These are phyloP conservation scores for Pitta sordida DNA, from an alignment of 2,113 vertebrate species.

Conservation along the genomic window DNA sequence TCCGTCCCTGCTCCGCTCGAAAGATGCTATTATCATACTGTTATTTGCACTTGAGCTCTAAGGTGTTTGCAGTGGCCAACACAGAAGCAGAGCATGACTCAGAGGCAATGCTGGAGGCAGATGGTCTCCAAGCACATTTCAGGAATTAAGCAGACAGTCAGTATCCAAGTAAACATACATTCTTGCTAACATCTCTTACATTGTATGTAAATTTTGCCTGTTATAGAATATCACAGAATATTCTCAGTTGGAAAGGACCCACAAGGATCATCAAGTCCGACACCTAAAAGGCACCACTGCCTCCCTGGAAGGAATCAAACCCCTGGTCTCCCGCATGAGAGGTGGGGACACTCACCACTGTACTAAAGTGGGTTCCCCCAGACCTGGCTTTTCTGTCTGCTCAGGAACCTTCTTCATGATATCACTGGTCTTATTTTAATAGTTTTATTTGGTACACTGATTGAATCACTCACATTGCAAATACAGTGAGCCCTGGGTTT, in stretches of 20 bases:
- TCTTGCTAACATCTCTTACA: neutral
- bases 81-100: conserved; percentile 3
- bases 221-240: no score
- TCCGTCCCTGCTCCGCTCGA: no score
- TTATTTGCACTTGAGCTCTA: conserved; percentile 22
- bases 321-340: no score
- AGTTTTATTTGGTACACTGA: rapidly evolving
- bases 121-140: neutral
- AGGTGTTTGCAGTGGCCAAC: conserved; percentile 25
- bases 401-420: neutral
- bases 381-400: neutral
- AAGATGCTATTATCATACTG: conserved; percentile 36
- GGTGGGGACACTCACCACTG: no score
- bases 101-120: neutral
- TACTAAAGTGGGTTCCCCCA: no score
- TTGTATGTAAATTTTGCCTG: neutral
- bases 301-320: no score
- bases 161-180: neutral
- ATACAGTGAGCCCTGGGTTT: no score
- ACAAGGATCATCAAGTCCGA: no score
- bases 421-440: neutral
- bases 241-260: no score
- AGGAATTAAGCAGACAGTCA: neutral
- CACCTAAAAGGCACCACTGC: no score
- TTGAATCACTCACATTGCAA: neutral